Conservation (phyloP, 1,140 invertebrate species). For the Hyles vespertilio region DNA sequence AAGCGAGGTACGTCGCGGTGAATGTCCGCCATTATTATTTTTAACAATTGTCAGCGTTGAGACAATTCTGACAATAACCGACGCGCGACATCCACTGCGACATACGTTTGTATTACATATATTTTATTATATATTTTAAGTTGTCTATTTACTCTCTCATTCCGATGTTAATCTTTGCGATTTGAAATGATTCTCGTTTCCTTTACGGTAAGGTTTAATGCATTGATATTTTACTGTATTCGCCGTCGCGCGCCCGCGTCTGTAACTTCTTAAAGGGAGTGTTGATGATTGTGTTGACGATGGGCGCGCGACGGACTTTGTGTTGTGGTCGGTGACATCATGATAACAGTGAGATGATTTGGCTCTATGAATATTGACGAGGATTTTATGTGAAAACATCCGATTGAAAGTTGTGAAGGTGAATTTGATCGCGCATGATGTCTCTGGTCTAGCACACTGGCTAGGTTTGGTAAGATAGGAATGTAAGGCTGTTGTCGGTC, state of each 20-base stretch:
- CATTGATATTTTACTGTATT: conserved; percentile 11
- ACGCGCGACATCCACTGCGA: neutral
- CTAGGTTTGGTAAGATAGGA: conserved; percentile 25
- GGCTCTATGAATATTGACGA: too few relatives aligned
- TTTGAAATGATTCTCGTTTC: conserved; percentile 14
- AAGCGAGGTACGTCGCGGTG: neutral
- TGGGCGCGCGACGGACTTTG: conserved; percentile 35
- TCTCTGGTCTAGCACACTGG: conserved; percentile 40
- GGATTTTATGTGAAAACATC: neutral
- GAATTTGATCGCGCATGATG: neutral
- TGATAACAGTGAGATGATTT: neutral
- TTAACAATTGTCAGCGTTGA: too few relatives aligned
- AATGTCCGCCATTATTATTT: too few relatives aligned
- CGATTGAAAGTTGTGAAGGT: too few relatives aligned
- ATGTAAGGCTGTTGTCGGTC: conserved; percentile 6
- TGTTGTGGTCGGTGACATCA: conserved; percentile 24
- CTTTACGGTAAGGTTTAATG: conserved; percentile 14
- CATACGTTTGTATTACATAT: conserved; percentile 38
- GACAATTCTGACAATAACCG: neutral
- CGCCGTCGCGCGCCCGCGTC: conserved; percentile 21
- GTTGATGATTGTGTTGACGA: conserved; percentile 14
- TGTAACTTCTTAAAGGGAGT: conserved; percentile 6
- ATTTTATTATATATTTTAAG: conserved; percentile 40
- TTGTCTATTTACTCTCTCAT: conserved; percentile 57
- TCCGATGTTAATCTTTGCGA: conserved; percentile 34